These are phyloP conservation scores for Hirtodrosophila histrioides DNA, from an alignment of 2,888 invertebrate species.

Conservation along the genomic window DNA sequence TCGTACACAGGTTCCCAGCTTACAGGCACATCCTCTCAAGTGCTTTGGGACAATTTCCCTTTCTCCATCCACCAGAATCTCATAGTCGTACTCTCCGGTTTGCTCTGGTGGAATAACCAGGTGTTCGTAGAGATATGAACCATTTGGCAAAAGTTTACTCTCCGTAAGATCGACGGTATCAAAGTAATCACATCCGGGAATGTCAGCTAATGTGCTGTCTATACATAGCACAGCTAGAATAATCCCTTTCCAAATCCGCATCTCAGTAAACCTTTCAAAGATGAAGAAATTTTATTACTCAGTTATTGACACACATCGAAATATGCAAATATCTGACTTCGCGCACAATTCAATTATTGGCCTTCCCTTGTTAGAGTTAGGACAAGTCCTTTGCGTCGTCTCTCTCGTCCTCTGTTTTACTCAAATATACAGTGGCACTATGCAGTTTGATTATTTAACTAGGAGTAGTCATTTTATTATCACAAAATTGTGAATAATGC, in stretches of 20 bases:
- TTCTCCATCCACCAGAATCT: conserved; percentile 24
- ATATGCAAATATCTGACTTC: too few relatives aligned
- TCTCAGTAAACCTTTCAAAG: too few relatives aligned
- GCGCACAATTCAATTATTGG: too few relatives aligned
- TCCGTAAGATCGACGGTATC: conserved; percentile 66
- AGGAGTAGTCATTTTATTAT: too few relatives aligned
- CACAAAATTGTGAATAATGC: too few relatives aligned
- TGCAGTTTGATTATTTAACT: too few relatives aligned
- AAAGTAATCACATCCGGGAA: conserved; percentile 59
- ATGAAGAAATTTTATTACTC: too few relatives aligned
- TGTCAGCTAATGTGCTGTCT: conserved; percentile 7
- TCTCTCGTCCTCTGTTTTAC: too few relatives aligned
- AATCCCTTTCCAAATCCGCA: neutral
- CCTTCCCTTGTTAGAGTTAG: too few relatives aligned
- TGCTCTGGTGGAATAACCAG: conserved; percentile 58
- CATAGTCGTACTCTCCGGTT: conserved; percentile 57
- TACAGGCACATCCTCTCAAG: conserved; percentile 72
- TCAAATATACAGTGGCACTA: too few relatives aligned
- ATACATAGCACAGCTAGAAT: neutral
- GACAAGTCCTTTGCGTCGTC: too few relatives aligned
- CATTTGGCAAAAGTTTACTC: conserved; percentile 42
- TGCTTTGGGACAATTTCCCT: conserved; percentile 28
- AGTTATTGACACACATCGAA: too few relatives aligned
- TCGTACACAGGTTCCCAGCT: conserved; percentile 77
- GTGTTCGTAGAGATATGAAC: conserved; percentile 62